Conservation (phyloP, 2,797 vertebrate genomes). For the Ctenosaura bakeri region DNA sequence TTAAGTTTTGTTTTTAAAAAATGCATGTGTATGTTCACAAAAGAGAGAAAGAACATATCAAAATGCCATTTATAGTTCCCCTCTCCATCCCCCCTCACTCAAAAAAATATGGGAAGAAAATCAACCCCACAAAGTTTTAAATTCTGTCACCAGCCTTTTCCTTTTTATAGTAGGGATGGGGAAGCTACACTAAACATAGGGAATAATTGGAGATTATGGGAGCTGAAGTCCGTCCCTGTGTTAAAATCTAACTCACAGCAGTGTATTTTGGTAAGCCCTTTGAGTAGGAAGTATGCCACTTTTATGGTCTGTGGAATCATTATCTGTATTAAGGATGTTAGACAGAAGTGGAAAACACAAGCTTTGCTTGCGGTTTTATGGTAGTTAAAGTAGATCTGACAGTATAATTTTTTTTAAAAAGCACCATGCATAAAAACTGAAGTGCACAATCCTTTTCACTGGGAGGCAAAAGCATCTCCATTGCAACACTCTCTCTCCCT, state of each 20-base stretch:
- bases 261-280: neutral
- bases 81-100: neutral
- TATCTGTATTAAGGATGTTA: neutral
- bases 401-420: neutral
- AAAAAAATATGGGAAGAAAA: neutral
- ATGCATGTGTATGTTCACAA: too few relatives aligned
- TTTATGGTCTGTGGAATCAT: neutral
- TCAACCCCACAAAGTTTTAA: neutral
- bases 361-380: neutral
- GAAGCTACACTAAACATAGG: neutral
- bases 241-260: neutral
- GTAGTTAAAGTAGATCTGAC: neutral
- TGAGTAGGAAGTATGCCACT: neutral
- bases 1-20: too few relatives aligned
- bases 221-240: neutral
- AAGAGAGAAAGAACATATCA: neutral
- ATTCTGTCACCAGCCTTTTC: neutral
- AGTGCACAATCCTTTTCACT: neutral
- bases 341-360: neutral
- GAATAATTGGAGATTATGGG: neutral
- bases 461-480: neutral
- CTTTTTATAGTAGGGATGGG: neutral
- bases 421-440: neutral
- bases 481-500: accelerated
- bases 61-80: neutral